Percentiles rank a stretch among this genome's conserved stretches.
Evolutionary conservation across 2,888 invertebrate species (phyloP).

Genomic region (Sinodicranocentrus sp.): DNA sequence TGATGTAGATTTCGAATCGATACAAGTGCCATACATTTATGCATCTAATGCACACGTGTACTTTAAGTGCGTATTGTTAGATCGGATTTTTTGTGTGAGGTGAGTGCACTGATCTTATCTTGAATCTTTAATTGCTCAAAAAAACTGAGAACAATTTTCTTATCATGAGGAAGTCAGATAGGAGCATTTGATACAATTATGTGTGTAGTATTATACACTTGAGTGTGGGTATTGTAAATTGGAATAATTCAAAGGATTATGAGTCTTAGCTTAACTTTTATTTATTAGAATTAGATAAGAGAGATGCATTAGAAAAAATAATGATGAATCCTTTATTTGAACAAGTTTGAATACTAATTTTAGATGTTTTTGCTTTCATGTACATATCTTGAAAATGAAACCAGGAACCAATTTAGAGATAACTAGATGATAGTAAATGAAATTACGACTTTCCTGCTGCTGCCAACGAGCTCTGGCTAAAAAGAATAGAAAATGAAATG

Average conservation of each 20-base stretch:
- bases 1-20: not conserved
- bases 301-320: not conserved
- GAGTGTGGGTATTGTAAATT: not conserved
- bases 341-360: too few relatives aligned
- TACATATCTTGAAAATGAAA: too few relatives aligned
- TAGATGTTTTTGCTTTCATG: too few relatives aligned
- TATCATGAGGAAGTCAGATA: slow-evolving; percentile 23
- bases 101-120: not conserved
- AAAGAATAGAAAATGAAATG: too few relatives aligned
- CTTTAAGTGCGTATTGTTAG: slow-evolving; percentile 7
- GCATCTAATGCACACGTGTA: not conserved
- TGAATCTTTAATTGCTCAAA: not conserved
- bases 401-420: too few relatives aligned
- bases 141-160: slow-evolving; percentile 4
- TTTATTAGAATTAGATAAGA: slow-evolving; percentile 15
- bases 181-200: too few relatives aligned
- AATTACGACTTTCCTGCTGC: too few relatives aligned
- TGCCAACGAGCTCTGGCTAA: too few relatives aligned
- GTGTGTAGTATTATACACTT: not conserved
- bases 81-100: not conserved
- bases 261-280: not conserved
- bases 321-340: not conserved
- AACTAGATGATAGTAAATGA: too few relatives aligned
- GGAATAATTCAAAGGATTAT: too few relatives aligned
- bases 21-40: not conserved